A percentile compares a stretch with the other conserved stretches of the same genome.
phyloP scores from a whole-genome alignment of 2,888 invertebrate species.

The Philhelius pedissequus region DNA sequence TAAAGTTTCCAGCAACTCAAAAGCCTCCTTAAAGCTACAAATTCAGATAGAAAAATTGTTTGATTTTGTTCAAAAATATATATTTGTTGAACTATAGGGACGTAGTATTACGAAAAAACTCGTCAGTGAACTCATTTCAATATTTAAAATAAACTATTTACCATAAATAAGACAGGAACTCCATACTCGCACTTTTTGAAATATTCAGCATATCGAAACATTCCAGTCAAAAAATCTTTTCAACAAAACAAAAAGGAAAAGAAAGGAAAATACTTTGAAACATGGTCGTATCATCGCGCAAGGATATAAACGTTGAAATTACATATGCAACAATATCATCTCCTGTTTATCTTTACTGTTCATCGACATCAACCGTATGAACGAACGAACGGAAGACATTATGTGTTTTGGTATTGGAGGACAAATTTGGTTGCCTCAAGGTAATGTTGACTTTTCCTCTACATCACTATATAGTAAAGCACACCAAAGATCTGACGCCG shows the following conservation, averaged over 20 bases:
- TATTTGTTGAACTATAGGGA: too few species aligned
- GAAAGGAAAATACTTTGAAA: too few species aligned
- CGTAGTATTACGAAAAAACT: not conserved
- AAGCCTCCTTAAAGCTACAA: too few species aligned
- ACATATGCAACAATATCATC: conserved; percentile 38
- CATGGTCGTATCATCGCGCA: not conserved
- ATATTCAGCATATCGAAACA: not conserved
- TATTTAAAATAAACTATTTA: not conserved
- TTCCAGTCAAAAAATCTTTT: not conserved
- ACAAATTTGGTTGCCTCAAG: conserved; percentile 26
- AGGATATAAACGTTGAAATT: conserved; percentile 7
- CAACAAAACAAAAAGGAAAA: not conserved
- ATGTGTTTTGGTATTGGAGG: not conserved
- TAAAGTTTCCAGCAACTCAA: too few species aligned
- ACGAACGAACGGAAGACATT: conserved; percentile 11
- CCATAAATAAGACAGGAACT: too few species aligned
- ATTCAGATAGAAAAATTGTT: too few species aligned
- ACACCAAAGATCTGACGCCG: not conserved
- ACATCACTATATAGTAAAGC: not conserved
- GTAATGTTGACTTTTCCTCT: conserved; percentile 29
- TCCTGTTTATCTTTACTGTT: conserved; percentile 32
- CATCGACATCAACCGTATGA: conserved; percentile 12
- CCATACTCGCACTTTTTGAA: not conserved
- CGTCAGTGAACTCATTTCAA: too few species aligned
- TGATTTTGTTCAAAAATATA: too few species aligned